Evolutionary conservation across 2,797 vertebrate species (phyloP), one percentile per base, ranked within the genome.

Genomic region (Synaphobranchus kaupii): DNA sequence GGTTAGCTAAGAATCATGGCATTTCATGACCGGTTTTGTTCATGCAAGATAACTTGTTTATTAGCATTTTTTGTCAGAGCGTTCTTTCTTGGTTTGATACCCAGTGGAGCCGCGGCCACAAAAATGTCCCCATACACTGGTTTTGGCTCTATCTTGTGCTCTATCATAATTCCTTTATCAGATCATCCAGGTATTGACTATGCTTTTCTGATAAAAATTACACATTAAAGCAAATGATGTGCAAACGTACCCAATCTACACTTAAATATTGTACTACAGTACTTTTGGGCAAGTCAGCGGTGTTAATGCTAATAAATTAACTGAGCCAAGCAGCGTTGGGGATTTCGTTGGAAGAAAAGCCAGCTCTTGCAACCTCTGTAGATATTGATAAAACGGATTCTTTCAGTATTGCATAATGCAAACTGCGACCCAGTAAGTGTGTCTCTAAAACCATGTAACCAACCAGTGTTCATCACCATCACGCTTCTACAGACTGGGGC

Each of bases 161-260:
- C n/a, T n/a, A n/a, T n/a, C 39, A 25, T 81, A 91, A 90, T 84
- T 86, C 90, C 88, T 90, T 89, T 66, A 90, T 91, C 90, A 68
- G 60, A 34, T 54, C 88, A 6, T 87, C 15, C 88, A 86, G 80
- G 22, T 76, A 13, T 13, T 87, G 17, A 73, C 39, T 39, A 39
- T 39, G 39, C 39, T 39, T 39, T 39, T 39, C 25, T 34, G 60
- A n/a, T 80, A 89, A 4, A 50, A 71, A 58, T 8, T 82, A 73
- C 84, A 44, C 12, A 83, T 8, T 66, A 47, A 83, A 3, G 78
- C 47, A 34, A 50, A 52, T n/a, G 12, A 68, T 10, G 76, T 34
- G 66, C 63, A 47, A 10, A 4, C 34, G 31, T 20, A 22, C 58
- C 20, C 58, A 60, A 60, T 15, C 58, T 22, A 60, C 20, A 60